Evolutionary conservation across 1,140 invertebrate genomes (phyloP).

Genomic region (Magallana gigas): DNA sequence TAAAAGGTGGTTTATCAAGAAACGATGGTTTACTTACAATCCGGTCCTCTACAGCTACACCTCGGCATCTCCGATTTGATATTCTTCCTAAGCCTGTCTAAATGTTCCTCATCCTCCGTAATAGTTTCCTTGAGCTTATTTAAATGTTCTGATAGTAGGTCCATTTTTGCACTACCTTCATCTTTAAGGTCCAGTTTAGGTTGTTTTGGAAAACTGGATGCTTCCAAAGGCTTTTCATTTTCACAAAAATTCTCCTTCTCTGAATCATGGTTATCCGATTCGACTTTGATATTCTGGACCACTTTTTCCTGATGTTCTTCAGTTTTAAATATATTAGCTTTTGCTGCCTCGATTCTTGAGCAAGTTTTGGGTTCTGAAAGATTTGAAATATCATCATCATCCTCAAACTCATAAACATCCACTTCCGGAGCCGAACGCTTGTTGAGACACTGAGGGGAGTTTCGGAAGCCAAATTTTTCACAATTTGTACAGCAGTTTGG

Average conservation of each 20-base stretch:
- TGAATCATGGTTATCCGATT: slow-evolving; percentile 22
- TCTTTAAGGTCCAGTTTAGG: slow-evolving; percentile 17
- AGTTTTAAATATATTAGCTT: slow-evolving; percentile 47
- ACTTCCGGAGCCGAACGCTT: slow-evolving; percentile 11
- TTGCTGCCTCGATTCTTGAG: slow-evolving; percentile 36
- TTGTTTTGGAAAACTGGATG: slow-evolving; percentile 16
- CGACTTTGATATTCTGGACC: slow-evolving; percentile 12
- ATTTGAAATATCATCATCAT: slow-evolving; percentile 21
- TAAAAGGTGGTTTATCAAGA: too few species aligned
- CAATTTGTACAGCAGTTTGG: slow-evolving; percentile 55
- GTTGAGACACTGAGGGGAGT: slow-evolving; percentile 52
- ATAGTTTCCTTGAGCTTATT: slow-evolving; percentile 52
- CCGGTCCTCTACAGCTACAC: slow-evolving; percentile 68
- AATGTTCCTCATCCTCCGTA: slow-evolving; percentile 59
- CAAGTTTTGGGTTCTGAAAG: slow-evolving; percentile 5
- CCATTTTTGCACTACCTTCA: slow-evolving; percentile 34
- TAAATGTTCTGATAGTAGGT: slow-evolving; percentile 54
- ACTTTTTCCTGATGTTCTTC: slow-evolving; percentile 45
- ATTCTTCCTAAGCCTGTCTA: slow-evolving; percentile 64
- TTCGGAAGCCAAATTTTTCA: slow-evolving; percentile 54
- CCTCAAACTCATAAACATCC: slow-evolving; percentile 31
- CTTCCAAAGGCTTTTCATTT: background rate
- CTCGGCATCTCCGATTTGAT: slow-evolving; percentile 62
- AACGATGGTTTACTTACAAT: slow-evolving; percentile 60
- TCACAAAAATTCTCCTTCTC: slow-evolving; percentile 43